Conservation (phyloP, 2,113 vertebrate species). For the Bujurquina vittata region DNA sequence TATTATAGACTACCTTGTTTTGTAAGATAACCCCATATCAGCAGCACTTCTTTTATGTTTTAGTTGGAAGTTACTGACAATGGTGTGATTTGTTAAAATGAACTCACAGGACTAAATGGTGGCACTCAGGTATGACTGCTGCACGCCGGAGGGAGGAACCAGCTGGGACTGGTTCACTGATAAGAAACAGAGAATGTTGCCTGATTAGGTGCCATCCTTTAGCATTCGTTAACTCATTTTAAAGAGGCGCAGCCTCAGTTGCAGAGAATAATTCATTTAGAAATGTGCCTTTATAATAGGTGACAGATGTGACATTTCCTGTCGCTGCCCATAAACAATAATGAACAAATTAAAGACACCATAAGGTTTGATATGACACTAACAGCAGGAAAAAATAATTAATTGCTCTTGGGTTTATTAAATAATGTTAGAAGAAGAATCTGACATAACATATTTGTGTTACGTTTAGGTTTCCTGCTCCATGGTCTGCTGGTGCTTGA, state of each 20-base stretch:
- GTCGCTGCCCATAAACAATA: not conserved
- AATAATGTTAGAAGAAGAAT: not conserved
- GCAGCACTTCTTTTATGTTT: not conserved
- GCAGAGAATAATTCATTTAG: not conserved
- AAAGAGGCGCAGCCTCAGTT: not conserved
- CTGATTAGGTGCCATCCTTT: not conserved
- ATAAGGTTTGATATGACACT: not conserved
- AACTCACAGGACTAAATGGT: not conserved
- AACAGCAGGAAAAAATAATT: not conserved
- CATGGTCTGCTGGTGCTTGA: not conserved
- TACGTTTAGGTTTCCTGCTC: not conserved
- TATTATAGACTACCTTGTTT: not conserved
- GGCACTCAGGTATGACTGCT: not conserved
- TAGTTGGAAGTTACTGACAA: too few species aligned
- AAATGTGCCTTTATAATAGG: not conserved
- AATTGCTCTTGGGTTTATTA: not conserved
- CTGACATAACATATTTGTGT: not conserved
- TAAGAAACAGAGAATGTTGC: not conserved
- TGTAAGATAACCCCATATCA: not conserved
- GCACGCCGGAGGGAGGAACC: not conserved
- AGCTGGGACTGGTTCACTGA: not conserved
- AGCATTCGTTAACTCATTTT: not conserved
- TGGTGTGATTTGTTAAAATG: not conserved
- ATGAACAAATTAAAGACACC: not conserved
- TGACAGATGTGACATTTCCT: conserved; percentile 1